Base-by-base conservation (phyloP, 1,140 invertebrate species). In the Pseudachorutes palmiensis region DNA sequence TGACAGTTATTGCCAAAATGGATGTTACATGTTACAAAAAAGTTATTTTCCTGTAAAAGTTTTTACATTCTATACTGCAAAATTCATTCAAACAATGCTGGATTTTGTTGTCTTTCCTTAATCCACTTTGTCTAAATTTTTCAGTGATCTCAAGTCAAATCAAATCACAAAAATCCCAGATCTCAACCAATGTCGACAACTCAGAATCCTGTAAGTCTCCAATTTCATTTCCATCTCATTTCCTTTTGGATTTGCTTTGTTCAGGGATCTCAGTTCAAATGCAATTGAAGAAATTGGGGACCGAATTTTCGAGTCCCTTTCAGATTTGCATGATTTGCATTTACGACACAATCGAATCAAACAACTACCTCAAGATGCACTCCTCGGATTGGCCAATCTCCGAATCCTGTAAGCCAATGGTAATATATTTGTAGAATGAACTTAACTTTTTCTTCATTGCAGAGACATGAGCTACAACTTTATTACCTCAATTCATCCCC, bases 401-500 rank as follows among this genome's bases (percentile, higher is more conserved):
- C 88, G 94, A 83, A 84, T 92, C 68, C 80, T 97, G 92, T 96
- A 82, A 88, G 70, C 64, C 9, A 58, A 22, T 33, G 32, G 14
- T 26, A 62, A 26, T 30, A 36, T 67, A n/a, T n/a, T n/a, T n/a
- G n/a, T n/a, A n/a, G n/a, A n/a, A n/a, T n/a, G n/a, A 22, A 55
- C 30, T 68, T 68, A 26, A 62, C 32, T 61, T 51, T 58, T 29
- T 30, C 57, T 24, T 63, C 22, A 2, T 84, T 86, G 51, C 81
- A 97, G 93, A 74, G 89, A 96, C 79, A 79, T 97, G 74, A 89
- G 92, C 77, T 85, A 86, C 74, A 97, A 97, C 80, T 79, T 84
- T 66, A 94, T 97, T 70, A 82, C 84, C 55, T 82, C 83, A 62
- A 94, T 97, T 70, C 87, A 97, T 79, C 84, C 87, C 33, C 85